Evolutionary conservation across 1,140 invertebrate genomes (phyloP).

Genomic region (Andricus grossulariae): DNA sequence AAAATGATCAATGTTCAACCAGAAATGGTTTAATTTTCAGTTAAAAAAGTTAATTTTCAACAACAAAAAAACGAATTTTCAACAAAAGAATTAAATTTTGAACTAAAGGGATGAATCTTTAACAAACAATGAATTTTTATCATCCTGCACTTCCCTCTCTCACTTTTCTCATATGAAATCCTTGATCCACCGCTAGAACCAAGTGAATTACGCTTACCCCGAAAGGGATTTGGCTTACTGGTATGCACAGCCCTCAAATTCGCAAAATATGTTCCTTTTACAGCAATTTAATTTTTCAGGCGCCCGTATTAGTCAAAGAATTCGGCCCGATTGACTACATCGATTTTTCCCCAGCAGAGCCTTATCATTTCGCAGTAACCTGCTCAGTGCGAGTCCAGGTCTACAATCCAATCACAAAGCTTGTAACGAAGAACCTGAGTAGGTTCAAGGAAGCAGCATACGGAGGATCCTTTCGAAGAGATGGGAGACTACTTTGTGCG

Average conservation of each 20-base stretch:
- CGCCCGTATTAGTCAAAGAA: slow-evolving; percentile 92
- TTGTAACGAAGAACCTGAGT: slow-evolving; percentile 89
- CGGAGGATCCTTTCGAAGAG: slow-evolving; percentile 89
- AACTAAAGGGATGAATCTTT: too few species aligned
- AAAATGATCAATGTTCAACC: too few species aligned
- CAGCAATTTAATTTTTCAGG: slow-evolving; percentile 76
- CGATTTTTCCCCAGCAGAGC: slow-evolving; percentile 91
- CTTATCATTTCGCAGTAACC: slow-evolving; percentile 92
- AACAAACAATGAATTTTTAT: too few species aligned
- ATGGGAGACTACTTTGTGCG: slow-evolving; percentile 89
- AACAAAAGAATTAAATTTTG: too few species aligned
- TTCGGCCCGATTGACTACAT: slow-evolving; percentile 93
- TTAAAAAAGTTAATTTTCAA: too few species aligned
- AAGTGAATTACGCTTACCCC: too few species aligned
- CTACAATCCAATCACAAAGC: slow-evolving; percentile 92
- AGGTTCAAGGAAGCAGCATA: slow-evolving; percentile 91
- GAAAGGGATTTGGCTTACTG: too few species aligned
- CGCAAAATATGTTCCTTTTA: slow-evolving; percentile 26
- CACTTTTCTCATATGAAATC: too few species aligned
- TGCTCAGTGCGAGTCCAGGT: slow-evolving; percentile 93
- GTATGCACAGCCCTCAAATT: not conserved
- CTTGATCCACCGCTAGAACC: too few species aligned
- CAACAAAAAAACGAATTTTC: too few species aligned
- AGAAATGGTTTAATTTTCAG: too few species aligned
- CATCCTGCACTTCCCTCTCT: too few species aligned